Conservation (phyloP, 2,797 vertebrate genomes). For the Pyrocephalus nanus region DNA sequence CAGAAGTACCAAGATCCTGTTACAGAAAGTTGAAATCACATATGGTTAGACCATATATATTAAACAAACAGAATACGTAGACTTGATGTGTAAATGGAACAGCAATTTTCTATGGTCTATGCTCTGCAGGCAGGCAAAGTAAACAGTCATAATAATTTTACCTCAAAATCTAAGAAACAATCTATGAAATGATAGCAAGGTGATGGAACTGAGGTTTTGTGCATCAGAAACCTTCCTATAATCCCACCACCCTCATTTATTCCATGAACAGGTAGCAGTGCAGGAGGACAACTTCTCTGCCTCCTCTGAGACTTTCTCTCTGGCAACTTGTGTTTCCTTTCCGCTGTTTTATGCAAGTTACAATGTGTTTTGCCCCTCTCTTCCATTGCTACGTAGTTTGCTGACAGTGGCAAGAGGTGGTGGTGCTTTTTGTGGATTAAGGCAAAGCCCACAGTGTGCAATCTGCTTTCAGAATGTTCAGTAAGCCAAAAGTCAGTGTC, state of each 20-base stretch:
- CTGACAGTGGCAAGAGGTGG: neutral
- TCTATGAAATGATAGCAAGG: neutral
- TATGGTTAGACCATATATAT: neutral
- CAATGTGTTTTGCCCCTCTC: neutral
- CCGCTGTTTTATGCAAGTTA: neutral
- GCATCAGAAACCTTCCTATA: neutral
- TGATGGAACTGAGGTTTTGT: neutral
- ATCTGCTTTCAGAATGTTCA: neutral
- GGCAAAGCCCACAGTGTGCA: neutral
- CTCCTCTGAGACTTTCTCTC: neutral
- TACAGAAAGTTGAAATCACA: neutral
- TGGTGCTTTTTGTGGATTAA: neutral
- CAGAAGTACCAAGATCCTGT: neutral
- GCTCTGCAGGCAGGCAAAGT: neutral
- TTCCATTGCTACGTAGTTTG: neutral
- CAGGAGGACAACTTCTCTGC: neutral
- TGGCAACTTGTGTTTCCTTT: neutral
- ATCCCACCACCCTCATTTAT: neutral
- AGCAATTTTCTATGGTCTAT: neutral
- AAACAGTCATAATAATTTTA: neutral
- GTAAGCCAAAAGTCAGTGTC: neutral
- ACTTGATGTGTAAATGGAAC: neutral
- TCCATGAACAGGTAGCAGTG: neutral
- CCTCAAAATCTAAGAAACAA: neutral
- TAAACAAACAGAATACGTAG: neutral